These are phyloP conservation scores for Heliconius ismenius DNA, from an alignment of 2,888 invertebrate genomes.

Conservation along the genomic window DNA sequence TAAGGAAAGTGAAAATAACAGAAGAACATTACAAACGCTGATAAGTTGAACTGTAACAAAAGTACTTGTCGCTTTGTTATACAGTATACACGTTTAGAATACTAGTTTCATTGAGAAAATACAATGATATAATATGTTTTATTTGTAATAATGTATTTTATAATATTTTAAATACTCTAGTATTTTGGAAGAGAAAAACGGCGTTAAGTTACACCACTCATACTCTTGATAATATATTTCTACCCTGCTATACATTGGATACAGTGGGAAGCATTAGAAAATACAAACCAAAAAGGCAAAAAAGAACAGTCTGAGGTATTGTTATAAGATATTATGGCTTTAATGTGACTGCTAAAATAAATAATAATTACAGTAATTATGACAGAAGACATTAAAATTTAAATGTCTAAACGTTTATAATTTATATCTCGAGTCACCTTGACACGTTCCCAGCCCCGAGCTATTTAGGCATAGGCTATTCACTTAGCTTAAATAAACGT, in stretches of 20 bases:
- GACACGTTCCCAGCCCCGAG: not conserved
- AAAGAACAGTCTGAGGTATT: not conserved
- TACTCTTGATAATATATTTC: not conserved
- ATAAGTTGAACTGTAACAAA: conserved; percentile 11
- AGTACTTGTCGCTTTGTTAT: conserved; percentile 2
- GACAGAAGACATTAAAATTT: not conserved
- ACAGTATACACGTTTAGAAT: not conserved
- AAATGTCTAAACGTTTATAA: not conserved
- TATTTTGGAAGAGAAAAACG: not conserved
- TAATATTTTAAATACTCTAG: not conserved
- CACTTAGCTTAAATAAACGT: not conserved
- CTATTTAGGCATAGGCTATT: not conserved
- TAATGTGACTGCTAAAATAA: not conserved
- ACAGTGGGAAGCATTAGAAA: not conserved
- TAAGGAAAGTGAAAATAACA: conserved; percentile 22
- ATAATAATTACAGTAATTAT: not conserved
- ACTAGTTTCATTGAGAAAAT: not conserved
- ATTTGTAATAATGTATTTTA: not conserved
- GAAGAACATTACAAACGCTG: conserved; percentile 13
- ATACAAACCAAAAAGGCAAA: not conserved
- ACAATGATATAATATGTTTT: not conserved
- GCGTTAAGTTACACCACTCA: too few species aligned
- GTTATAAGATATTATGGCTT: too few species aligned
- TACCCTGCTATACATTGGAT: not conserved
- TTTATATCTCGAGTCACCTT: not conserved